phyloP scores from a whole-genome alignment of 2,113 vertebrate genomes.

The Pleuronectes platessa region DNA sequence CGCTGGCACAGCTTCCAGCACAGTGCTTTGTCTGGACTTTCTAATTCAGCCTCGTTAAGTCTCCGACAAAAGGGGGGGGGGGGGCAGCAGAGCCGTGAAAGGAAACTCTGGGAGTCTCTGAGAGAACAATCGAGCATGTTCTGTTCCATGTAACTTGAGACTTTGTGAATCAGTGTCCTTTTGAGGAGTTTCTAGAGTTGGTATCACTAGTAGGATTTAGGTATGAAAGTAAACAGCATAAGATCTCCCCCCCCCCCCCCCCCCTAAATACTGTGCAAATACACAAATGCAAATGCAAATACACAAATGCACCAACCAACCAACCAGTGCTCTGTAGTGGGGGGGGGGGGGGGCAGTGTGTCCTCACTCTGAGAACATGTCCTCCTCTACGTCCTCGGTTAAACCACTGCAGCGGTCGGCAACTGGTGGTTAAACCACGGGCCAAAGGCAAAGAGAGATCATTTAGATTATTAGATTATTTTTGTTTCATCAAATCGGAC shows the following conservation, averaged over 20 bases:
- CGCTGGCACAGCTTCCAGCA: constrained; percentile 34
- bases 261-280: too few species aligned
- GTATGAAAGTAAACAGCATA: not conserved
- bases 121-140: constrained; percentile 21
- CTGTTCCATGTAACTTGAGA: constrained; percentile 6
- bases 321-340: too few species aligned
- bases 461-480: too few species aligned
- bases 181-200: not conserved
- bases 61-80: constrained; percentile 18
- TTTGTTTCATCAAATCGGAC: too few species aligned
- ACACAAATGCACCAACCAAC: too few species aligned
- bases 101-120: constrained; percentile 12
- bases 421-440: too few species aligned
- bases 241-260: not conserved
- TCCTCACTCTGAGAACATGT: too few species aligned
- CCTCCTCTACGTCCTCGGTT: too few species aligned
- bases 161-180: not conserved
- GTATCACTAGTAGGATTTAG: not conserved
- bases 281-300: too few species aligned
- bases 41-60: constrained; percentile 27
- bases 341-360: too few species aligned
- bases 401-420: too few species aligned
- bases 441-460: too few species aligned
- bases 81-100: not conserved
- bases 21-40: constrained; percentile 49